Base-by-base conservation (phyloP, 1,140 invertebrate genomes). In the Popillia japonica region DNA sequence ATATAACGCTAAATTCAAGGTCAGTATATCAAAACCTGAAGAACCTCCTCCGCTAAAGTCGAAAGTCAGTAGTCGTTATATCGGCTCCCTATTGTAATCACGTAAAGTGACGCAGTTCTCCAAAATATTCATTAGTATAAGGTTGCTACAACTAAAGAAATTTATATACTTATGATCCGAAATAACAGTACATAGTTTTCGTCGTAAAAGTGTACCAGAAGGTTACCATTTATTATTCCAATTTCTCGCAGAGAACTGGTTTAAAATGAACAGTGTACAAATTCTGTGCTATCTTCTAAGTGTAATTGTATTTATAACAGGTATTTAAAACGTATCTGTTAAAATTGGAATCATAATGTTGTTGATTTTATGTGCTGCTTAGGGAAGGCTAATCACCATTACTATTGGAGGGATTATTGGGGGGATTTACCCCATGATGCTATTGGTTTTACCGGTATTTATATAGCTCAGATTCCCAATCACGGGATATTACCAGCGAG, bases 391-490 rank as follows among this genome's bases (percentile, higher is more conserved):
- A 55, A 14, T n/a, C 48, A 55, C 48, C 48, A 55, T n/a, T 55
- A 55, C n/a, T 55, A 55, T 14, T 55, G 48, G 48, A 55, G 48
- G 11, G 48, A 55, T n/a, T 55, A n/a, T 55, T 55, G 48, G 48
- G 48, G 48, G 0, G 48, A 55, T n/a, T n/a, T 55, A 14, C 48
- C 48, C 0, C 48, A n/a, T n/a, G 48, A 55, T 14, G 48, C 11
- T 6, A 55, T 55, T n/a, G n/a, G 48, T 55, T 55, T n/a, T 14
- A 14, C 48, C 0, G 48, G 48, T 17, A 55, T 55, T 55, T 55
- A 14, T 14, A 17, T 55, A 14, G 48, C 48, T n/a, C 48, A 55
- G n/a, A 55, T 55, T 17, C 11, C 48, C 14, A 55, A 55, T n/a
- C 10, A 55, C 14, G 48, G 48, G 0, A 55, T 55, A 55, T 17